These are phyloP conservation scores for Tachypleus tridentatus DNA, from an alignment of 1,140 invertebrate genomes.

Conservation along the genomic window DNA sequence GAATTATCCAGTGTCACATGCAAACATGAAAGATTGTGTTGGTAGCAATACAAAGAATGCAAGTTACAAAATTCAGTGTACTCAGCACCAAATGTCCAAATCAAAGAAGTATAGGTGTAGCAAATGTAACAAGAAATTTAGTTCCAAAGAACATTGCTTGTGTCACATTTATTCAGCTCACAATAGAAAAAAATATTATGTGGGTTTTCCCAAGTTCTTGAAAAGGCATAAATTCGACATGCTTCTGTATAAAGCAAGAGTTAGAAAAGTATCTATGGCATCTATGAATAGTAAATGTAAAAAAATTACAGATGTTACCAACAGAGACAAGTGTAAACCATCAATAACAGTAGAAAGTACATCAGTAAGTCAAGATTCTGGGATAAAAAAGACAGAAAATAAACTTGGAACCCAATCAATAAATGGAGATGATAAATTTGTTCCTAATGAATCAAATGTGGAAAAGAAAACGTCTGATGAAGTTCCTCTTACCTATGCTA, in stretches of 20 bases:
- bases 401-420: too few species aligned
- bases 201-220: constrained; percentile 15
- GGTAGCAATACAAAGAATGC: not conserved
- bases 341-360: not conserved
- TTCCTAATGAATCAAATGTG: not conserved
- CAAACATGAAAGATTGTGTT: constrained; percentile 5
- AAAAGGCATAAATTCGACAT: constrained; percentile 45
- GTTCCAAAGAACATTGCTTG: constrained; percentile 31
- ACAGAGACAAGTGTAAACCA: constrained; percentile 7
- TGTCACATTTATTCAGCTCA: constrained; percentile 35
- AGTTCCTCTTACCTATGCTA: constrained; percentile 29
- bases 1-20: not conserved
- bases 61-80: not conserved
- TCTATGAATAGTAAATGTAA: constrained; percentile 40
- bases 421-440: too few species aligned
- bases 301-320: constrained; percentile 2
- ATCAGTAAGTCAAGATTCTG: not conserved
- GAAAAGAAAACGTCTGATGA: constrained; percentile 6
- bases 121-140: constrained; percentile 37
- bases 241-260: constrained; percentile 49
- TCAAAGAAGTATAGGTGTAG: constrained; percentile 36
- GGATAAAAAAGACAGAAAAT: not conserved
- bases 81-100: constrained; percentile 5
- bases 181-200: constrained; percentile 16
- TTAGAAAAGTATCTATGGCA: constrained; percentile 47